phyloP scores from a whole-genome alignment of 2,888 invertebrate genomes.

The Sepioteuthis lessoniana region DNA sequence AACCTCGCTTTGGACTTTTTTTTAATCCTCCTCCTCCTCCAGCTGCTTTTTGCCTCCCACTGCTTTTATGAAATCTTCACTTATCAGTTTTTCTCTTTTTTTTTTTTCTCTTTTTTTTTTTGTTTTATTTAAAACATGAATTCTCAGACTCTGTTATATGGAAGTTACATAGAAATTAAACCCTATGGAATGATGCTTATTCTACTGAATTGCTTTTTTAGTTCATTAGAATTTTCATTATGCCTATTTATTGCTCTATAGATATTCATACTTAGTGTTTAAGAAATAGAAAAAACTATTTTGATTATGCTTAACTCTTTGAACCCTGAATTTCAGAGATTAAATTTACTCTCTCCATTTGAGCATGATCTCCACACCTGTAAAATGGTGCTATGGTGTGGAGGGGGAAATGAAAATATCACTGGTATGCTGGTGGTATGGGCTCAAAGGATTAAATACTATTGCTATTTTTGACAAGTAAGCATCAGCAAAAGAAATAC shows the following conservation, averaged over 20 bases:
- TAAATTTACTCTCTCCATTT: too few relatives aligned
- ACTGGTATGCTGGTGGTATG: too few relatives aligned
- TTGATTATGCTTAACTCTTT: too few relatives aligned
- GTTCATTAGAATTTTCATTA: not conserved
- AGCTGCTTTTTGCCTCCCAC: slow-evolving; percentile 48
- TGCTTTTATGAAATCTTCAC: slow-evolving; percentile 45
- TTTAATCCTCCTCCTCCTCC: slow-evolving; percentile 23
- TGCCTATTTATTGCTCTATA: not conserved
- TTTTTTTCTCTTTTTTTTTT: not conserved
- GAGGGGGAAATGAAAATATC: too few relatives aligned
- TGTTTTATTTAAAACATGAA: not conserved
- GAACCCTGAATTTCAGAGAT: too few relatives aligned
- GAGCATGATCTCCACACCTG: too few relatives aligned
- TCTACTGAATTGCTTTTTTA: not conserved
- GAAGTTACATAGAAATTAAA: not conserved
- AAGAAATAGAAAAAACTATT: not conserved
- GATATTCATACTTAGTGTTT: not conserved
- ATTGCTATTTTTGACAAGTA: not conserved
- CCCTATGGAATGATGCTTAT: not conserved
- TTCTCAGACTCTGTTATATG: not conserved
- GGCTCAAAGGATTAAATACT: too few relatives aligned
- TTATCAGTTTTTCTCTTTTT: not conserved
- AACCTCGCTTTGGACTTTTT: slow-evolving; percentile 47
- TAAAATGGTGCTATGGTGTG: too few relatives aligned
- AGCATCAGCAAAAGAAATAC: not conserved